Base-by-base conservation (phyloP, 2,797 vertebrate species). In the Sylvilagus floridanus region DNA sequence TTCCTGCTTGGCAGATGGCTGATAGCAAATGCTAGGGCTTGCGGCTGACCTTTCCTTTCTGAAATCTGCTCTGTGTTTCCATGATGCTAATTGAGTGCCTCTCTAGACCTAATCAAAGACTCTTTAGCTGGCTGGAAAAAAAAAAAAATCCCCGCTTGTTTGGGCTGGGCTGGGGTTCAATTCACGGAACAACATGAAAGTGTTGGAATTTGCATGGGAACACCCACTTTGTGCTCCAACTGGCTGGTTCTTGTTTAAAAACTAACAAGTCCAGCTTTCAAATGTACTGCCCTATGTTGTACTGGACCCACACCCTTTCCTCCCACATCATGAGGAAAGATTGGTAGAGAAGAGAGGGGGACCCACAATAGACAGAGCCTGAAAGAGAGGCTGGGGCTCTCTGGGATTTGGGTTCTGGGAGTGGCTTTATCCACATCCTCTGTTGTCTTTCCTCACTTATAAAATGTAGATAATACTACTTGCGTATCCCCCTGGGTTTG, bases 1-100 rank as follows among this genome's bases (percentile, higher is more conserved):
- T 95, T 94, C 96, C 96, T 97, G 97, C 96, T 91, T 95, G 69
- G 97, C 97, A 97, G 97, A 97, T 97, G 88, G 92, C 92, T 86
- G 95, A 96, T 83, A 84, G 94, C 93, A 92, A 94, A 96, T 81
- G 92, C 95, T 94, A 66, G 72, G 90, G 81, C 90, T 93, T 77
- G 89, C 47, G 63, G 68, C 71, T 97, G 97, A 96, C 97, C 97
- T 97, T 97, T 97, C 86, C 79, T 90, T 95, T 96, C 95, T 96
- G 97, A 97, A 96, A 96, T 98, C 93, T 95, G 95, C 94, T 97
- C 95, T 92, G 65, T 97, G 91, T 97, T 97, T 97, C 97, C 97
- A 96, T 97, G 96, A 97, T 97, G 96, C 96, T 97, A 97, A 97
- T 95, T 95, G 96, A 96, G 93, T 95, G 91, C 89, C 69, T 95